Evolutionary conservation across 2,888 invertebrate genomes (phyloP).

Genomic region (Latrodectus elegans): DNA sequence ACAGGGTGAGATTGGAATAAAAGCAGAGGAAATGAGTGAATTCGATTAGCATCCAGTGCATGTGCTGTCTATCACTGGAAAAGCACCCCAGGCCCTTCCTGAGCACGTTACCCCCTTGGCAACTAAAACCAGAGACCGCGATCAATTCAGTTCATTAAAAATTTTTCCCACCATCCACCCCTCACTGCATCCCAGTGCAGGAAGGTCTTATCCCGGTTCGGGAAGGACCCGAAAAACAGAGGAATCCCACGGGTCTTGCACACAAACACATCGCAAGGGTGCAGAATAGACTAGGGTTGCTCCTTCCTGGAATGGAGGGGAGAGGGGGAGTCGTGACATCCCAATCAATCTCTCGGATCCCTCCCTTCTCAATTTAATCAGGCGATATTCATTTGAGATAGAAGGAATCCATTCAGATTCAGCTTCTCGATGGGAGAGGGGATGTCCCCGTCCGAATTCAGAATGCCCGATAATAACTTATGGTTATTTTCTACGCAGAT

Average conservation of each 20-base stretch:
- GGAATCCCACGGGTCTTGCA: not conserved
- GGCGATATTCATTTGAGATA: slow-evolving; percentile 1
- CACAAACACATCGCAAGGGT: not conserved
- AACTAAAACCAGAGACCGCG: slow-evolving; percentile 4
- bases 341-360: not conserved
- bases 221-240: not conserved
- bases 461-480: slow-evolving; percentile 3
- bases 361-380: not conserved
- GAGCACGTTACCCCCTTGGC: not conserved
- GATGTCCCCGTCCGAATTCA: not conserved
- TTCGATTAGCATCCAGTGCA: too few relatives aligned
- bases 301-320: not conserved
- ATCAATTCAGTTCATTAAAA: slow-evolving; percentile 5
- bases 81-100: too few relatives aligned
- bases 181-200: not conserved
- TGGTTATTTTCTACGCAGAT: slow-evolving; percentile 5
- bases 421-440: not conserved
- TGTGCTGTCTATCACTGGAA: too few relatives aligned
- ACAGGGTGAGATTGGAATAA: too few relatives aligned
- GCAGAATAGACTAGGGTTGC: too few relatives aligned
- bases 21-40: too few relatives aligned
- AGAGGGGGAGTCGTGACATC: not conserved
- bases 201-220: not conserved
- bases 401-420: not conserved
- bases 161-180: not conserved